A percentile compares a stretch with the other conserved stretches of the same genome.
phyloP scores from a whole-genome alignment of 2,113 vertebrate genomes.

The Anser brachyrhynchus region DNA sequence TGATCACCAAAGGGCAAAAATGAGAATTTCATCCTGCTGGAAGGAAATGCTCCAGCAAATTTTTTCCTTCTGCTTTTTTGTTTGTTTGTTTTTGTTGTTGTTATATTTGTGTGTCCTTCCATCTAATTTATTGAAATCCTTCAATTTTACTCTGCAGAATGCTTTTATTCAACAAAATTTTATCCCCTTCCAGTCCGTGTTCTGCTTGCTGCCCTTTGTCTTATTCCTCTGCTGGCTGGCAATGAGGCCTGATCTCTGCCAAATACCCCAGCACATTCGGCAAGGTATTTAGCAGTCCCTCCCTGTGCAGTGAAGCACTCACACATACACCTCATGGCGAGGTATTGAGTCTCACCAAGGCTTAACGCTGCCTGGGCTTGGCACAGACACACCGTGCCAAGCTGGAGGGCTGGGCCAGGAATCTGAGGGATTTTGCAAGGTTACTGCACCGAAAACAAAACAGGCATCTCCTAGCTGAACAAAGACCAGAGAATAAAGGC shows the following conservation, averaged over 20 bases:
- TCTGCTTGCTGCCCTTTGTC: background rate
- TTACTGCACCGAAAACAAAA: background rate
- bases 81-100: background rate
- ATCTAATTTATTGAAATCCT: background rate
- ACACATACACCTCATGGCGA: background rate
- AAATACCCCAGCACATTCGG: background rate
- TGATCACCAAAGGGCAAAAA: slow-evolving; percentile 6
- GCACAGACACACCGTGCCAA: background rate
- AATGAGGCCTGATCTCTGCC: background rate
- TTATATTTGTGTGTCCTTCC: background rate
- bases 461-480: background rate
- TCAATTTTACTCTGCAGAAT: background rate
- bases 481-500: background rate
- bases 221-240: background rate
- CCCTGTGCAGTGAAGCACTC: background rate
- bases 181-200: background rate
- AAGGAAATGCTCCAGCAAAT: background rate
- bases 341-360: background rate
- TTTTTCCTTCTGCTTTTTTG: background rate
- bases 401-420: background rate
- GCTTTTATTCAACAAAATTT: background rate
- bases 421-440: background rate
- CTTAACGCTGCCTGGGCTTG: background rate
- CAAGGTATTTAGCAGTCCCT: background rate
- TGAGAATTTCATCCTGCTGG: background rate